Evolutionary conservation across 2,113 vertebrate species (phyloP), one percentile per base, ranked within the genome.

Genomic region (Eulacestoma nigropectus): DNA sequence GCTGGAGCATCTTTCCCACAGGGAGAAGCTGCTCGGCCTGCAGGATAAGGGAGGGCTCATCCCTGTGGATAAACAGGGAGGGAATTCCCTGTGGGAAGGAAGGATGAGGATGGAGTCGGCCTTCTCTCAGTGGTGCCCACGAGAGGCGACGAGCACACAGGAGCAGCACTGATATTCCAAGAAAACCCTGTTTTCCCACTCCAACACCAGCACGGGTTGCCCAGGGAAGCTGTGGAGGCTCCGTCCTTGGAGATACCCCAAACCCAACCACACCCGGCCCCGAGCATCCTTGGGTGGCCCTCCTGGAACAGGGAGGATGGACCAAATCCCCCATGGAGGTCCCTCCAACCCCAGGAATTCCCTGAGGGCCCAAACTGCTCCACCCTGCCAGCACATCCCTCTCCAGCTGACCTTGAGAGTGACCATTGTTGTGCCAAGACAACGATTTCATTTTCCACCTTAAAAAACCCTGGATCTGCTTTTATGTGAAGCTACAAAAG

Each of bases 171-270:
- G 41, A 39, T 10, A 23, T 46, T 44, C 41, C 62, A n/a, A 29
- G 10, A 27, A 53, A 69, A 16, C 3, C 6, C 35, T 4, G 17
- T 33, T 83, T 42, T 37, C 50, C 49, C 27, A 10, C n/a, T 11
- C 20, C 5, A 10, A 41, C 14, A 2, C 18, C 4, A 5, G 33
- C 3, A 0, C 6, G 4, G 65, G 1, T 1, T 79, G 21, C 25
- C 50, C 46, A 50, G 62, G 26, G 56, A 30, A 9, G 32, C 23
- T 49, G 12, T 70, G 73, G 62, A 9, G 2, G 49, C 22, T 56
- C 52, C 35, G 32, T 47, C 69, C 42, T 25, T 57, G 67, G 42
- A 35, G 37, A 25, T 3, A 7, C 10, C 57, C 67, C 22, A 46
- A 72, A 44, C 16, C 16, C 35, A 57, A 10, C 33, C 50, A 35